Conservation (phyloP, 2,113 vertebrate genomes). For the Triplophysa siluroides region DNA sequence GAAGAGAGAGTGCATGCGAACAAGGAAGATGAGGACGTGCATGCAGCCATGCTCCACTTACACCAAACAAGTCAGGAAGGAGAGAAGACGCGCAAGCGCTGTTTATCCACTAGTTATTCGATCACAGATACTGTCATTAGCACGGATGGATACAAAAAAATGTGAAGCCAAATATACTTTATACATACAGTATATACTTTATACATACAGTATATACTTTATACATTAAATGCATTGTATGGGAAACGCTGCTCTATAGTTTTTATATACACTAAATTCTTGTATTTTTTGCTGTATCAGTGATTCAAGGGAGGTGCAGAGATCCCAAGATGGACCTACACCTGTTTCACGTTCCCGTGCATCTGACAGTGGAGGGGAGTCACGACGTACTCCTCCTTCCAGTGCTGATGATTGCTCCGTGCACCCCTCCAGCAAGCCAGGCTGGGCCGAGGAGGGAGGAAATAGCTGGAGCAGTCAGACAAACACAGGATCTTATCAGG, state of each 20-base stretch:
- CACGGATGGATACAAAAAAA: too few relatives aligned
- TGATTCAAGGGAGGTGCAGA: constrained; percentile 66
- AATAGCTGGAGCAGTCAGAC: constrained; percentile 71
- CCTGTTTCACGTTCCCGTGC: constrained; percentile 64
- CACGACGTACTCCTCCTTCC: constrained; percentile 72
- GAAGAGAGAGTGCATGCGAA: too few relatives aligned
- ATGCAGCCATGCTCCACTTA: too few relatives aligned
- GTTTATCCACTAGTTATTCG: too few relatives aligned
- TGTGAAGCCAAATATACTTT: too few relatives aligned
- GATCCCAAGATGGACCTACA: constrained; percentile 65
- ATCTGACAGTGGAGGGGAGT: constrained; percentile 68
- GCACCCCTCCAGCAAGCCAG: constrained; percentile 78
- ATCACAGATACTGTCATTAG: too few relatives aligned
- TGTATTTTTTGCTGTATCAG: constrained; percentile 24
- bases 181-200: too few relatives aligned
- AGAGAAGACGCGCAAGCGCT: too few relatives aligned
- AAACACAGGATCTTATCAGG: constrained; percentile 76
- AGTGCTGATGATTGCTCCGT: constrained; percentile 73
- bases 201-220: too few relatives aligned
- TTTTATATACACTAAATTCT: not conserved
- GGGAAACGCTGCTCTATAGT: not conserved
- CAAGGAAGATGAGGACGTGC: too few relatives aligned
- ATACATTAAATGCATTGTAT: too few relatives aligned
- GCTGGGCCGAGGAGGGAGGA: constrained; percentile 81
- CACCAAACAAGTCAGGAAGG: too few relatives aligned